Percentiles rank a stretch among this genome's conserved stretches.
These are phyloP conservation scores for Cheilosia scutellata DNA, from an alignment of 2,888 invertebrate genomes.

Conservation along the genomic window DNA sequence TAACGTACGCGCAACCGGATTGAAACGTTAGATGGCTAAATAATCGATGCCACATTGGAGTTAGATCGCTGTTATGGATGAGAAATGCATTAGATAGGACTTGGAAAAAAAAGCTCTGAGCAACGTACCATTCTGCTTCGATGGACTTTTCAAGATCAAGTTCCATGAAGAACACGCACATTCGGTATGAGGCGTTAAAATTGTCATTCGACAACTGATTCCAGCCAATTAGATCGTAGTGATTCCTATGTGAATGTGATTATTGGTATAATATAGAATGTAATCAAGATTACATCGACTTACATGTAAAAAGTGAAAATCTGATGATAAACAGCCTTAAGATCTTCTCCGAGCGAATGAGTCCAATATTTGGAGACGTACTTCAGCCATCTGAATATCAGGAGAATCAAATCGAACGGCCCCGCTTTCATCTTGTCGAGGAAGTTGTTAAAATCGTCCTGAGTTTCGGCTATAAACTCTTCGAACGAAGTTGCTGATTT, in stretches of 20 bases:
- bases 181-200: constrained; percentile 78
- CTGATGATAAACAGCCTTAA: constrained; percentile 77
- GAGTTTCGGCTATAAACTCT: constrained; percentile 77
- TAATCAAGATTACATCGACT: constrained; percentile 25
- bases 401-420: constrained; percentile 78
- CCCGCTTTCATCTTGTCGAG: constrained; percentile 72
- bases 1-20: constrained; percentile 77
- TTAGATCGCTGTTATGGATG: constrained; percentile 68
- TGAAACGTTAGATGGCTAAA: constrained; percentile 76
- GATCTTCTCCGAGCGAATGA: constrained; percentile 76
- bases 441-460: constrained; percentile 77
- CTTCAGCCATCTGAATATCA: constrained; percentile 79
- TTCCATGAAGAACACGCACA: constrained; percentile 79
- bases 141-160: constrained; percentile 77
- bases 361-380: constrained; percentile 79
- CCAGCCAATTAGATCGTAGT: constrained; percentile 78
- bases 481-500: constrained; percentile 53
- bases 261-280: not conserved
- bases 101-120: not conserved
- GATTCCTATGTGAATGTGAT: constrained; percentile 71
- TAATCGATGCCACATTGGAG: constrained; percentile 75
- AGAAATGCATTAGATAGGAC: not conserved
- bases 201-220: constrained; percentile 78
- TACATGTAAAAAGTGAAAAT: constrained; percentile 79
- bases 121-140: constrained; percentile 69